Conservation (phyloP, 2,797 vertebrate species). For the Myripristis jacobus region DNA sequence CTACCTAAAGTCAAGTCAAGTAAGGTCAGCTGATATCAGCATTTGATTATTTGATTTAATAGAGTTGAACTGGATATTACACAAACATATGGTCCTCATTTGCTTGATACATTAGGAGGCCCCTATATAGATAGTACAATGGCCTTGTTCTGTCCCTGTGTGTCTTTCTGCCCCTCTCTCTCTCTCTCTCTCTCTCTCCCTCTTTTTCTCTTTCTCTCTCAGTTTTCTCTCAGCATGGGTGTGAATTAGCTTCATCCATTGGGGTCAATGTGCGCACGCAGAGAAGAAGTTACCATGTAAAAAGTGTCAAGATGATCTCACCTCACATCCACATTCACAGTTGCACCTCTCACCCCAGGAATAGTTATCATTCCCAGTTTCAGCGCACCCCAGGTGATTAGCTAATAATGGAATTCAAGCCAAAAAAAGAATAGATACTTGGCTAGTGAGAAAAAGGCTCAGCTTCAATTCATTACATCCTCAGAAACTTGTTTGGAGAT, state of each 20-base stretch:
- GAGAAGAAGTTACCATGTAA: not conserved
- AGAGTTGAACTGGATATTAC: too few species aligned
- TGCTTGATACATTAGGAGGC: not conserved
- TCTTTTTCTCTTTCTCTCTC: not conserved
- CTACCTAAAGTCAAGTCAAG: too few species aligned
- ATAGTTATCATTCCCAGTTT: not conserved
- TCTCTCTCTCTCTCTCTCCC: too few species aligned
- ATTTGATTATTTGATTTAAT: too few species aligned
- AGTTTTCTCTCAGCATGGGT: not conserved
- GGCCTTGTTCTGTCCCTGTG: not conserved
- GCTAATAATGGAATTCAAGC: not conserved
- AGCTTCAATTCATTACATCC: not conserved
- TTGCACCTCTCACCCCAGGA: slow-evolving; percentile 6
- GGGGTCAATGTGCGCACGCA: not conserved
- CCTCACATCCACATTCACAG: not conserved
- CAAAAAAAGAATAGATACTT: not conserved
- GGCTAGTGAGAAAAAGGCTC: not conserved
- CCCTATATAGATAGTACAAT: not conserved
- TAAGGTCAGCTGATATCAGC: too few species aligned
- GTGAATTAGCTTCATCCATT: slow-evolving; percentile 9
- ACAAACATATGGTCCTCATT: too few species aligned
- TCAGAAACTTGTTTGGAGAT: slow-evolving; percentile 7
- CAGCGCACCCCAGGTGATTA: not conserved
- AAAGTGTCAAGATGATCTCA: slow-evolving; percentile 9
- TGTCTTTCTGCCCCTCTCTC: too few species aligned